Conservation (phyloP, 1,140 invertebrate species). For the Triops longicaudatus region DNA sequence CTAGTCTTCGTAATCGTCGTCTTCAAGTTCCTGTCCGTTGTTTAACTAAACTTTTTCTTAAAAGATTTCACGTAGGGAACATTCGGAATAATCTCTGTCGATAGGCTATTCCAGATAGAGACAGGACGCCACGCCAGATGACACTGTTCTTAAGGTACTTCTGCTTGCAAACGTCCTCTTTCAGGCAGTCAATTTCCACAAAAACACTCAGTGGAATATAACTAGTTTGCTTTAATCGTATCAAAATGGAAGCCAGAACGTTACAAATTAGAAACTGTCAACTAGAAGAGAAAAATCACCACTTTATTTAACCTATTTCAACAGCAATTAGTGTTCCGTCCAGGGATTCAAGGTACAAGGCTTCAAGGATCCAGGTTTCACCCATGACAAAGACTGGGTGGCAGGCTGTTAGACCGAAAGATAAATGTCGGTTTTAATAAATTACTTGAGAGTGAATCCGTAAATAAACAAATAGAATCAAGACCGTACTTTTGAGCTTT, state of each 20-base stretch:
- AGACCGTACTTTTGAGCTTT: neutral
- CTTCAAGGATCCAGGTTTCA: slow-evolving; percentile 22
- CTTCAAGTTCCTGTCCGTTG: too few species aligned
- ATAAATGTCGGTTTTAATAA: neutral
- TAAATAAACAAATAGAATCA: too few species aligned
- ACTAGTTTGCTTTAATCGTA: neutral
- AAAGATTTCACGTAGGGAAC: too few species aligned
- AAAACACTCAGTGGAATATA: neutral
- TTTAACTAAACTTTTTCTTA: too few species aligned
- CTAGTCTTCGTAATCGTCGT: too few species aligned
- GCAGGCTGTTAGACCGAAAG: neutral
- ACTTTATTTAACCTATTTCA: neutral
- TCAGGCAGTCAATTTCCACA: too few species aligned
- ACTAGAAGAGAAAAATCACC: neutral
- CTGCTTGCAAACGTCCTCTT: too few species aligned
- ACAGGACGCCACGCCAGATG: too few species aligned
- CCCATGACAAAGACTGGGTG: slow-evolving; percentile 20
- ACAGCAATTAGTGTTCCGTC: neutral
- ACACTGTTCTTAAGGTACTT: too few species aligned
- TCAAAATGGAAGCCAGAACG: neutral
- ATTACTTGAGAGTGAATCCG: neutral
- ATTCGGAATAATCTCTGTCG: too few species aligned
- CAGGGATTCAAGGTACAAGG: slow-evolving; percentile 19
- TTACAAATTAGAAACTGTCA: neutral
- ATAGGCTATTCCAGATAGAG: too few species aligned